These are phyloP conservation scores for Sciurus niger DNA, from an alignment of 2,113 vertebrate species.

Conservation along the genomic window DNA sequence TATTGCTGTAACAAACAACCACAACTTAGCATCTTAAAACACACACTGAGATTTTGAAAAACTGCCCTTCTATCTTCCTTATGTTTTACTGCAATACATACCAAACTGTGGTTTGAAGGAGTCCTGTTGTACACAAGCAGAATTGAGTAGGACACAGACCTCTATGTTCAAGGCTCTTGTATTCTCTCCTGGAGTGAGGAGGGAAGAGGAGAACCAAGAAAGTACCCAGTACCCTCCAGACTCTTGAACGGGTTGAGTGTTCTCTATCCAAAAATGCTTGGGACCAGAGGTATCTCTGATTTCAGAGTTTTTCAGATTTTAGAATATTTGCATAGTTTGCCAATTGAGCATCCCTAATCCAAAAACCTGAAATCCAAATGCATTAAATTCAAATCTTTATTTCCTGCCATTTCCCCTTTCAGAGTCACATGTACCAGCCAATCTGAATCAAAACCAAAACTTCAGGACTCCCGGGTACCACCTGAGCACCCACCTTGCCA, in stretches of 20 bases:
- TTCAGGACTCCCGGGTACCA: too few species aligned
- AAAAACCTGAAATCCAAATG: not conserved
- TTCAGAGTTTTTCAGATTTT: not conserved
- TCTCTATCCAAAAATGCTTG: too few species aligned
- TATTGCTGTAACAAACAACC: too few species aligned
- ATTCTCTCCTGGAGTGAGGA: not conserved
- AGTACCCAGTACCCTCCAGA: not conserved
- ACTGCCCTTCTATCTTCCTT: not conserved
- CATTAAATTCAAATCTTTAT: not conserved
- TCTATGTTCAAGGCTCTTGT: not conserved
- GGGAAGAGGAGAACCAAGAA: not conserved
- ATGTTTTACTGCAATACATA: not conserved
- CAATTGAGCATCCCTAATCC: not conserved
- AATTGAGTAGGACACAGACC: not conserved
- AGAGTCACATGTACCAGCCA: not conserved
- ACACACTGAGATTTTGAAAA: not conserved
- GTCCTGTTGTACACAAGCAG: not conserved
- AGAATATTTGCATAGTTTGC: not conserved
- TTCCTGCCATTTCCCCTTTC: not conserved
- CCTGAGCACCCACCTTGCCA: not conserved
- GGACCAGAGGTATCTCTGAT: not conserved
- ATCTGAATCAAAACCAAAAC: not conserved
- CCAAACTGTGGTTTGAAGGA: conserved; percentile 7
- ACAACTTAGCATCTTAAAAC: too few species aligned
- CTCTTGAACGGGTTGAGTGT: not conserved